Evolutionary conservation across 2,113 vertebrate species (phyloP), one percentile per base, ranked within the genome.

Genomic region (Toxotes jaculatrix): DNA sequence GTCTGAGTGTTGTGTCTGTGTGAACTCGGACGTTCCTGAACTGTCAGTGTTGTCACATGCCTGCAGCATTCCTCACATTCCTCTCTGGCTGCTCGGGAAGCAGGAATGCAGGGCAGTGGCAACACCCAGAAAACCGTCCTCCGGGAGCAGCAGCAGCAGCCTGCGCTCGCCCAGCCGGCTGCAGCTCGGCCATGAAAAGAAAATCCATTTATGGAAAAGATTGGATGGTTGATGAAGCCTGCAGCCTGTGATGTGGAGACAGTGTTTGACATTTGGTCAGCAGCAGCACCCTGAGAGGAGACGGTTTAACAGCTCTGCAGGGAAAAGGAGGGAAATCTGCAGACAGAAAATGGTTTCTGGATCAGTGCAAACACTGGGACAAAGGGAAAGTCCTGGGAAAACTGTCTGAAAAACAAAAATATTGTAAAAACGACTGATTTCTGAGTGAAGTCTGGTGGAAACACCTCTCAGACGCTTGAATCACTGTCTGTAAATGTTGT

Each of bases 21-120:
- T 0, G 7, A 53, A 65, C 69, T 27, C 27, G 27, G 27, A 27
- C 27, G 17, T 59, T 74, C 38, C 75, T 63, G 80, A 19, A 59
- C 68, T 65, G 80, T 74, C 80, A 71, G 73, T 66, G 83, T 85
- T 74, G 81, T 83, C 80, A 84, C 90, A 85, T 75, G 83, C 53
- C 68, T 67, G 80, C 67, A 31, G 66, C 81, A 82, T 93, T 91
- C 85, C 85, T 72, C 14, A 38, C 85, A 90, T 91, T 86, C 88
- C 89, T 79, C 60, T 66, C 45, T 31, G 8, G 81, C 64, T 74
- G 75, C 74, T 87, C 79, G 80, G 84, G 62, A 72, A 23, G 43
- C 65, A 86, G 85, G 88, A 87, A 91, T 82, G 88, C 79, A 32
- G 53, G 17, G 0, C 57, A 3, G 36, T 1, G 75, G 56, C 40